These are phyloP conservation scores for Plecturocebus donacophilus DNA, from an alignment of 2,113 vertebrate genomes.

Conservation along the genomic window DNA sequence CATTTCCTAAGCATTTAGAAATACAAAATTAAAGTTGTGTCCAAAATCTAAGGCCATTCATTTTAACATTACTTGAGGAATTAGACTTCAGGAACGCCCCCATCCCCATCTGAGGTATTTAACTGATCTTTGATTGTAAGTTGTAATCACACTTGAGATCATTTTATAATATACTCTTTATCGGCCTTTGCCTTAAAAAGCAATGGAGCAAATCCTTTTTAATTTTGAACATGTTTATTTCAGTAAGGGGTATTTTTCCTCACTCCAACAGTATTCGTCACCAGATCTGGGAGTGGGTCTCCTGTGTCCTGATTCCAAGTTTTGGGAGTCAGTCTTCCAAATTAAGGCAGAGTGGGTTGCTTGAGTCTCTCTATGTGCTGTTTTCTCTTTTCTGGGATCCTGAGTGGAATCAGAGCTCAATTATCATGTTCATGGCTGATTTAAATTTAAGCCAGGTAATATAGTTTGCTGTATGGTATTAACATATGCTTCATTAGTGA, in stretches of 20 bases:
- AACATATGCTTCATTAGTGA: neutral
- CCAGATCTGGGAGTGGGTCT: neutral
- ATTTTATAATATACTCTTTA: conserved; percentile 38
- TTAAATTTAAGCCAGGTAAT: conserved; percentile 34
- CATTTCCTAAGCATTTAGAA: neutral
- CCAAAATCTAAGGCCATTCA: neutral
- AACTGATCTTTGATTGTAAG: conserved; percentile 8
- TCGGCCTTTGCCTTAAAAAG: conserved; percentile 2
- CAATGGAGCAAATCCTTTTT: neutral
- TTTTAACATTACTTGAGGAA: neutral
- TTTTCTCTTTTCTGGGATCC: conserved; percentile 19
- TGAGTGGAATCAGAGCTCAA: neutral
- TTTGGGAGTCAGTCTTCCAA: neutral
- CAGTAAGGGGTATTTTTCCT: neutral
- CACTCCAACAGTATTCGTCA: neutral
- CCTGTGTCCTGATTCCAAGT: neutral
- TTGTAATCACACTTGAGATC: neutral
- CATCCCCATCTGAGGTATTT: neutral
- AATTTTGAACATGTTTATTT: neutral
- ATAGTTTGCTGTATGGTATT: neutral
- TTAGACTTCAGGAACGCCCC: neutral
- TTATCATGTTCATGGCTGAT: conserved; percentile 7
- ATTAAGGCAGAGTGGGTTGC: neutral
- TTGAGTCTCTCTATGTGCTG: neutral
- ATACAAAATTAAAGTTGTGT: neutral